Base-by-base conservation (phyloP, 2,888 invertebrate genomes). In the Notodonta ziczac region DNA sequence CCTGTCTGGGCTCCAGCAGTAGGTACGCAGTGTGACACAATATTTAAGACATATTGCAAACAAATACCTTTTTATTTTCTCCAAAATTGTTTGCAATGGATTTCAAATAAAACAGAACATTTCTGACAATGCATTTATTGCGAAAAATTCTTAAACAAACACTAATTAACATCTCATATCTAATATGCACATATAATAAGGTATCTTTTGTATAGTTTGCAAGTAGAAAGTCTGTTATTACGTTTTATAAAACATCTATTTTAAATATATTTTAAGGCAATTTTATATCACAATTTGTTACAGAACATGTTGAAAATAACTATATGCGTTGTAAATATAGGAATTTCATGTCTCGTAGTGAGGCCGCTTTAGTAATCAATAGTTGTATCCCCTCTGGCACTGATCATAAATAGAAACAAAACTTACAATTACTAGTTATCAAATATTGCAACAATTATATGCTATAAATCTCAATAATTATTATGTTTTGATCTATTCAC, bases 261-360 rank as follows among this genome's bases (percentile, higher is more conserved):
- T 67, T 71, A 60, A 63, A 67, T 68, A 71, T 65, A 68, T 68
- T 74, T 61, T 68, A 90, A 89, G 91, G 89, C 89, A 90, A 86
- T 86, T 83, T 85, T 65, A 85, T 91, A 91, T 91, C 91, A 91
- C 91, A 90, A 79, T 79, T 74, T 62, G 60, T 77, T 67, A 62
- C 56, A 69, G 62, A 77, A 74, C 64, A 74, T 70, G 61, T 57
- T 70, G 70, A 66, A 77, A 67, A 67, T 65, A 52, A 57, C 61
- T 69, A 63, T 58, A 65, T 24, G 59, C 60, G 53, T 63, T 72
- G 57, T 72, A 65, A 67, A 77, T 65, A 75, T 73, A 77, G 65
- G 58, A 68, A 64, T 66, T 77, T 70, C 50, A 60, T 68, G 58
- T 61, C 58, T 72, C 63, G 5, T 39, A 54, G 65, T 62, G 72